A percentile compares a stretch with the other conserved stretches of the same genome.
Conservation (phyloP, 1,140 invertebrate species). For the Araneus ventricosus region DNA sequence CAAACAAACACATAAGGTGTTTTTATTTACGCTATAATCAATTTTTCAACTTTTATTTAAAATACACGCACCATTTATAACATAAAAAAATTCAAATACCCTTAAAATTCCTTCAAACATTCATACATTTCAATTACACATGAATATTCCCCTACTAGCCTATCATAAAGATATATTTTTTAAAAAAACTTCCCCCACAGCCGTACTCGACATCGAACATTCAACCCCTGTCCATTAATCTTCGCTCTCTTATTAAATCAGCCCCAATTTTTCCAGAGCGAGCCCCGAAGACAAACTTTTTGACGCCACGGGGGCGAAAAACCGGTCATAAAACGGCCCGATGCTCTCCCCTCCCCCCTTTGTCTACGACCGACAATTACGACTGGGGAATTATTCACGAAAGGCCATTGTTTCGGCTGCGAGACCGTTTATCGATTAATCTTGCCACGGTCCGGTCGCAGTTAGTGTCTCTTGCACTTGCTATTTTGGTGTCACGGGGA, state of each 20-base stretch:
- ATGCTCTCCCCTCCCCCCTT: neutral
- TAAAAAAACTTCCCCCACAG: neutral
- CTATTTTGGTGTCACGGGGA: neutral
- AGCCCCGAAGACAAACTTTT: constrained; percentile 13
- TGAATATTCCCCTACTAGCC: neutral
- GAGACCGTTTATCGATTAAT: constrained; percentile 54
- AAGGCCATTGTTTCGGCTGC: constrained; percentile 54
- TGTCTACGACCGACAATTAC: constrained; percentile 59
- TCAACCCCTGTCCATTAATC: constrained; percentile 27
- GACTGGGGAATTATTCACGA: constrained; percentile 42
- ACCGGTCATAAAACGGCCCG: constrained; percentile 17
- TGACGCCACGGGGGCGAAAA: constrained; percentile 15
- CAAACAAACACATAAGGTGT: too few relatives aligned
- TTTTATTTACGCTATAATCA: too few relatives aligned
- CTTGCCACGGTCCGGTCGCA: neutral
- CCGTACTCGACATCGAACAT: constrained; percentile 9
- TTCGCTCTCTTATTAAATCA: constrained; percentile 43
- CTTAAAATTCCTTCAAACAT: neutral
- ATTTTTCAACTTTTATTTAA: too few relatives aligned
- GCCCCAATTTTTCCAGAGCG: constrained; percentile 31
- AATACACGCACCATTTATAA: too few relatives aligned
- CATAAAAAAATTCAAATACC: neutral
- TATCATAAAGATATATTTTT: neutral
- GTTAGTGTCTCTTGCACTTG: constrained; percentile 24
- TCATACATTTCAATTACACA: constrained; percentile 11